phyloP scores from a whole-genome alignment of 1,140 invertebrate species.

The Atta colombica region DNA sequence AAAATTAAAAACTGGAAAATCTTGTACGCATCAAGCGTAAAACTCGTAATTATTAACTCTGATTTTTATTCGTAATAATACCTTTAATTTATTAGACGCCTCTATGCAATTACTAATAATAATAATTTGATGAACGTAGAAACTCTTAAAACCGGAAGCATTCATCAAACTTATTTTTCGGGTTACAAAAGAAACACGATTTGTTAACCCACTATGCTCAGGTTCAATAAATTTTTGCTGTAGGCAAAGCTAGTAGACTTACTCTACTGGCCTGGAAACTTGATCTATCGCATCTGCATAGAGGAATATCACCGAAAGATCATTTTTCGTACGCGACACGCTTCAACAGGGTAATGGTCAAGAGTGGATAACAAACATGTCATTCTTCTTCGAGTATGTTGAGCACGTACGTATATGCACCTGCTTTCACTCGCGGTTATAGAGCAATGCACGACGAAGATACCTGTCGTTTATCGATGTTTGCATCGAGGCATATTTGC shows the following conservation, averaged over 20 bases:
- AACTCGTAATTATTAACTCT: background rate
- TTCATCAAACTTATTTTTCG: background rate
- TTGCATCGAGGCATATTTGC: background rate
- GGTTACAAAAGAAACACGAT: background rate
- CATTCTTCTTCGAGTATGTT: background rate
- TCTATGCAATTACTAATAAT: background rate
- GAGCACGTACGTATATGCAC: background rate
- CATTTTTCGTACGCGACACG: background rate
- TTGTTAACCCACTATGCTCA: background rate
- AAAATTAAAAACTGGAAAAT: background rate
- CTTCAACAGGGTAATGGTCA: background rate
- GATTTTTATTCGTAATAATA: background rate
- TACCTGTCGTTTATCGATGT: background rate
- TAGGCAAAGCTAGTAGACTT: background rate
- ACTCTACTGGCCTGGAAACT: constrained; percentile 51
- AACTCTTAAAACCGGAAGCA: background rate
- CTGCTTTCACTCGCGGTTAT: constrained; percentile 57
- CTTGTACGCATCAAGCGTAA: background rate
- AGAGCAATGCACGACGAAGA: constrained; percentile 4
- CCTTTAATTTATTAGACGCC: background rate
- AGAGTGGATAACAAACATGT: constrained; percentile 1
- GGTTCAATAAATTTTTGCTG: background rate
- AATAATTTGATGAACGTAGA: background rate
- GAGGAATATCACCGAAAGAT: background rate
- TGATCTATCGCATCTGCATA: background rate